These are phyloP conservation scores for Acromyrmex heyeri DNA, from an alignment of 1,140 invertebrate genomes.

Conservation along the genomic window DNA sequence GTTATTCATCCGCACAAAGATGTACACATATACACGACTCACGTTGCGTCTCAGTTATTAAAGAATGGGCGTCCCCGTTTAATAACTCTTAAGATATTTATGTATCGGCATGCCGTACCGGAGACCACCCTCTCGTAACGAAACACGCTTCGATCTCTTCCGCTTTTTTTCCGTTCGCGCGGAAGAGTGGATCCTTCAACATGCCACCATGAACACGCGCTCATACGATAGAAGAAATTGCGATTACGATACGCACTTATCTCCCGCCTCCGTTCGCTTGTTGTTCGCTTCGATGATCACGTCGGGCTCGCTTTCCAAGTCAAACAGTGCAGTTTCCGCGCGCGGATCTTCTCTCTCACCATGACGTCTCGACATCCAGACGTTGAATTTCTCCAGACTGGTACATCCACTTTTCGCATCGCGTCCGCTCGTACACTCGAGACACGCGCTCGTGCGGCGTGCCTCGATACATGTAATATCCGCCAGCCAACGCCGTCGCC, in stretches of 20 bases:
- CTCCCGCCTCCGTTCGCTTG: not conserved
- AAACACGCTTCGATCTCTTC: conserved; percentile 37
- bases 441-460: conserved; percentile 29
- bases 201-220: not conserved
- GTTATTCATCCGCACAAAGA: conserved; percentile 64
- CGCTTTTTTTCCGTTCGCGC: conserved; percentile 6
- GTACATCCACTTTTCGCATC: conserved; percentile 46
- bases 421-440: conserved; percentile 46
- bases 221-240: conserved; percentile 19
- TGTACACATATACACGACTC: not conserved
- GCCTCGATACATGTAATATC: conserved; percentile 53
- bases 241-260: conserved; percentile 34
- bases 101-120: conserved; percentile 74
- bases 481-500: conserved; percentile 9
- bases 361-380: conserved; percentile 6
- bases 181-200: conserved; percentile 27
- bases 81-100: conserved; percentile 73
- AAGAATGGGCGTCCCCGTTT: conserved; percentile 74
- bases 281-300: not conserved
- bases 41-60: conserved; percentile 73
- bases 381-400: conserved; percentile 40
- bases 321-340: conserved; percentile 40
- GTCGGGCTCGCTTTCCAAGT: conserved; percentile 42
- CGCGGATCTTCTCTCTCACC: conserved; percentile 4
- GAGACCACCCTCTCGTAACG: conserved; percentile 61